phyloP scores from a whole-genome alignment of 2,113 vertebrate genomes.

The Cyprinodon tularosa region DNA sequence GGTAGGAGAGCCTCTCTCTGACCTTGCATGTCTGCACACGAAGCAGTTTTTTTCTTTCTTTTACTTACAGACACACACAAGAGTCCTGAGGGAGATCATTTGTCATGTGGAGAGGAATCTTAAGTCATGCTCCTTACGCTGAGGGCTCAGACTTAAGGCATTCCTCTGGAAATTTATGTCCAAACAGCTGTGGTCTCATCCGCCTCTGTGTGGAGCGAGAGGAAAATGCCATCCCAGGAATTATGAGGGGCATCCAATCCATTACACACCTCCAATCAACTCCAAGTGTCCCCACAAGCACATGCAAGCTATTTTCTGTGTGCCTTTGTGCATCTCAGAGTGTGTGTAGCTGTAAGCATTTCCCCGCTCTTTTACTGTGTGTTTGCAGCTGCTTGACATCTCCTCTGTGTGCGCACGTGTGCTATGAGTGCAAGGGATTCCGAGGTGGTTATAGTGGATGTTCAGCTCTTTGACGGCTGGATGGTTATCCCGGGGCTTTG shows the following conservation, averaged over 20 bases:
- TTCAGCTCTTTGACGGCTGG: constrained; percentile 64
- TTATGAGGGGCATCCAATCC: constrained; percentile 76
- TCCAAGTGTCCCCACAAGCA: constrained; percentile 32
- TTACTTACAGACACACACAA: constrained; percentile 12
- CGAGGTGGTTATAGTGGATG: constrained; percentile 38
- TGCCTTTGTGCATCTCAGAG: constrained; percentile 39
- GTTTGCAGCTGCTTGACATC: constrained; percentile 55
- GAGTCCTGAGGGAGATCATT: constrained; percentile 64
- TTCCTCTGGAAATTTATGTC: constrained; percentile 81
- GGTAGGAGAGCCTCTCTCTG: constrained; percentile 2
- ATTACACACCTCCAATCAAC: constrained; percentile 75
- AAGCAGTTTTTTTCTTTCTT: constrained; percentile 6
- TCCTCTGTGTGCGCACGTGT: constrained; percentile 10
- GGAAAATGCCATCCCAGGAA: constrained; percentile 72
- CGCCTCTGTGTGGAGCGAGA: constrained; percentile 57
- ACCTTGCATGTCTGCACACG: constrained; percentile 40
- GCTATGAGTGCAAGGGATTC: constrained; percentile 31
- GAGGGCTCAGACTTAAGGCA: constrained; percentile 63
- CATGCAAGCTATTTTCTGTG: constrained; percentile 54
- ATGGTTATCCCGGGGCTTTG: constrained; percentile 49
- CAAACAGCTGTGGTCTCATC: constrained; percentile 78
- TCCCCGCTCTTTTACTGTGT: constrained; percentile 41
- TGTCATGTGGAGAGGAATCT: constrained; percentile 72
- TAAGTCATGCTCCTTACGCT: constrained; percentile 67
- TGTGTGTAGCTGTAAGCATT: constrained; percentile 38